Percentiles rank a stretch among this genome's conserved stretches.
Evolutionary conservation across 2,888 invertebrate genomes (phyloP).

Genomic region (Dynastes tityus): DNA sequence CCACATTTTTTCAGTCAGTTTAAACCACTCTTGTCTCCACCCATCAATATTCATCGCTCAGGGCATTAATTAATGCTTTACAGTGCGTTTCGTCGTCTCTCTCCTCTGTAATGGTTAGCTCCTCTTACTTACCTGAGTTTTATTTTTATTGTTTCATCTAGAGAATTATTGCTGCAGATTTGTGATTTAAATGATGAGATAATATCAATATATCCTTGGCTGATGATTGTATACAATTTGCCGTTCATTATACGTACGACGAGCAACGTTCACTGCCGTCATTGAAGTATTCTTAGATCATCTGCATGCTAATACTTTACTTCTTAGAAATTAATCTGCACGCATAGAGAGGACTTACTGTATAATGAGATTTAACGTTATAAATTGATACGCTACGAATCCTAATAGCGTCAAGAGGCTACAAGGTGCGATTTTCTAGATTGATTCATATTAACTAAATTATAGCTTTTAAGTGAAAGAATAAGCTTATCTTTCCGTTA

Average conservation of each 20-base stretch:
- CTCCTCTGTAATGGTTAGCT: constrained; percentile 22
- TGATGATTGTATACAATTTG: constrained; percentile 47
- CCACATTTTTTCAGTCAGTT: constrained; percentile 52
- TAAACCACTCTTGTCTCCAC: constrained; percentile 51
- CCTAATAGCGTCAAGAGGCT: background rate
- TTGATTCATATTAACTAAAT: background rate
- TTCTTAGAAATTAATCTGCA: constrained; percentile 7
- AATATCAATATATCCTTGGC: constrained; percentile 48
- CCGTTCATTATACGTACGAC: constrained; percentile 42
- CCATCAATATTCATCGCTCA: constrained; percentile 52
- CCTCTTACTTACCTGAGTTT: constrained; percentile 42
- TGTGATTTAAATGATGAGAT: constrained; percentile 49
- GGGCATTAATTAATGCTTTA: constrained; percentile 51
- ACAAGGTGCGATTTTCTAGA: background rate
- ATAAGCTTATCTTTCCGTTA: background rate
- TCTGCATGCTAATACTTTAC: constrained; percentile 1
- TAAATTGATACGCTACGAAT: background rate
- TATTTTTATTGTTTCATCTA: constrained; percentile 48
- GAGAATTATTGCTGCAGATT: constrained; percentile 47
- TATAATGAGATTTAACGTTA: background rate
- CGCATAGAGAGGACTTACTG: constrained; percentile 5
- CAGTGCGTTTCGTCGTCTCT: constrained; percentile 44
- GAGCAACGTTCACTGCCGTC: constrained; percentile 30
- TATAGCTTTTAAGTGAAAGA: constrained; percentile 1
- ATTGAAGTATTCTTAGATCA: constrained; percentile 29